Evolutionary conservation across 2,113 vertebrate genomes (phyloP).

Genomic region (Phaethornis superciliosus): DNA sequence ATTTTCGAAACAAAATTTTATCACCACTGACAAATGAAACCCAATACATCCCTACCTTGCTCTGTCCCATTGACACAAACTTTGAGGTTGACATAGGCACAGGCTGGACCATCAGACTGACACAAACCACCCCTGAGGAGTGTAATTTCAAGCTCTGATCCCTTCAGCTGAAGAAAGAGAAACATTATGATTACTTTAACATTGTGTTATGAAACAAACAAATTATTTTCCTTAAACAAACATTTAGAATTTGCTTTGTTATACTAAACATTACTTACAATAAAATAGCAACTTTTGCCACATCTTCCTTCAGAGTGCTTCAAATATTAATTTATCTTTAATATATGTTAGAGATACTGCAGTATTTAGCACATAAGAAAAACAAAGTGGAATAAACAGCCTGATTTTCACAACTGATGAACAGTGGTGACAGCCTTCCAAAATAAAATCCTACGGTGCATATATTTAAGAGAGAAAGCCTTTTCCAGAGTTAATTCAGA

Average conservation of each 20-base stretch:
- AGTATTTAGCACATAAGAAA: background rate
- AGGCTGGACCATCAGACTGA: conserved; percentile 81
- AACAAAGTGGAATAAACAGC: background rate
- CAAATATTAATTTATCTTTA: background rate
- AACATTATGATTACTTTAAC: background rate
- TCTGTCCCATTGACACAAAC: conserved; percentile 81
- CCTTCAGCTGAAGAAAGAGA: conserved; percentile 84
- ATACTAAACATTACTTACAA: background rate
- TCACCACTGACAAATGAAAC: background rate
- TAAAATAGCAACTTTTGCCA: background rate
- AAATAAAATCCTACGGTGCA: background rate
- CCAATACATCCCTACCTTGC: conserved; percentile 79
- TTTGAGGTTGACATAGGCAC: conserved; percentile 88
- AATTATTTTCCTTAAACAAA: background rate
- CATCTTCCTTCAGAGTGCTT: background rate
- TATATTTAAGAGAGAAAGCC: background rate
- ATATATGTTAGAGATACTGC: background rate
- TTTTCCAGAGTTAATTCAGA: background rate
- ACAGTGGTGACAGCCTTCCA: background rate
- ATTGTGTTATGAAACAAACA: background rate
- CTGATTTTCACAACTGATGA: background rate
- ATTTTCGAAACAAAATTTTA: background rate
- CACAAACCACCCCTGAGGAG: conserved; percentile 80
- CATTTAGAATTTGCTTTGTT: background rate
- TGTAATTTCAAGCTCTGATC: conserved; percentile 89